Base-by-base conservation (phyloP, 2,888 invertebrate species). In the Scaptomyza caliginosa region DNA sequence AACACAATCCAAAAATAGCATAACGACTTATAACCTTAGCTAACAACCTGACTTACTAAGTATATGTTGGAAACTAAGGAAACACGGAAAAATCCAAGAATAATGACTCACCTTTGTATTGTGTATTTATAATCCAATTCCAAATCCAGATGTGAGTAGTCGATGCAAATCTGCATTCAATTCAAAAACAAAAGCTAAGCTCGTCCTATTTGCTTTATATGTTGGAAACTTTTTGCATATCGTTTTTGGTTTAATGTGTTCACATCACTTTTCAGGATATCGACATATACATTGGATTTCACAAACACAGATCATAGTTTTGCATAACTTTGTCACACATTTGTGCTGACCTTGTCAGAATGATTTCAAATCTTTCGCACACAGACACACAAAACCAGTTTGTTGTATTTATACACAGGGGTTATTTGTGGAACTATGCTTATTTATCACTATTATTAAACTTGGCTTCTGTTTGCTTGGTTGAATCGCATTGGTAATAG, bases 241-340 rank as follows among this genome's bases (percentile, higher is more conserved):
- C 54, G n/a, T 54, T 50, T 32, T 52, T 16, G 19, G 24, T 50
- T 65, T 67, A 50, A 63, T 68, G 62, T 59, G 54, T 60, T 67
- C 58, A 58, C 63, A 50, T 70, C 76, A 73, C 76, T 75, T 75
- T 63, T 67, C 70, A 54, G 67, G 51, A 55, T 70, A 50, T 78
- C 69, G 59, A n/a, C 56, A 58, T 58, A 74, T 21, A 21, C n/a
- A 19, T 38, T 10, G 45, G 46, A 30, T 32, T 39, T 52, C 40
- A 58, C 30, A 26, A 13, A 48, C 56, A 52, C 38, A 38, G 49
- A 42, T 26, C 56, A 56, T 51, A 59, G 56, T 21, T 21, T 55
- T 63, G 40, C 3, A 19, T 17, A 55, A 56, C 36, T 52, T 55
- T 67, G 42, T 43, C 50, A 51, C 57, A 34, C 19, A 55, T 45